A percentile compares a stretch with the other conserved stretches of the same genome.
These are phyloP conservation scores for Brienomyrus longianalis DNA, from an alignment of 2,113 vertebrate species.

Conservation along the genomic window DNA sequence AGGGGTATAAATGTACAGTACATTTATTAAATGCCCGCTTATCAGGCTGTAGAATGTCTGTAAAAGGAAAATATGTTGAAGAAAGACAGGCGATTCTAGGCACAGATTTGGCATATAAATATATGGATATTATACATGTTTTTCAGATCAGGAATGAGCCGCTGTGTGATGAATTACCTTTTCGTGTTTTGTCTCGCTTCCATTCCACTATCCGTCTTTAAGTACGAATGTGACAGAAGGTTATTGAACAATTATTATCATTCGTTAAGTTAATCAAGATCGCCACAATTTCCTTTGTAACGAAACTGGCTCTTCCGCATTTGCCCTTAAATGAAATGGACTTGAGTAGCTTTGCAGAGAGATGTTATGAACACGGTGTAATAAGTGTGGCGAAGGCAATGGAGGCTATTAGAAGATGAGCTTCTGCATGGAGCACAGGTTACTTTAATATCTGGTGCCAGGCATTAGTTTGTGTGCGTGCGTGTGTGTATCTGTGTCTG, in stretches of 20 bases:
- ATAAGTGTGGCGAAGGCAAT: neutral
- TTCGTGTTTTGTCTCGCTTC: neutral
- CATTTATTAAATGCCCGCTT: constrained; percentile 25
- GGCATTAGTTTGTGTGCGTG: neutral
- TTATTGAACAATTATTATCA: neutral
- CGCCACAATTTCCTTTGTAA: neutral
- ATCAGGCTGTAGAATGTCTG: neutral
- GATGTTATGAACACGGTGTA: neutral
- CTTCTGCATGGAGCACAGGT: neutral
- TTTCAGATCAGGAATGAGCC: neutral
- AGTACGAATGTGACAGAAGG: neutral
- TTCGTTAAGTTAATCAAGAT: neutral
- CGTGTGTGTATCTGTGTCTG: neutral
- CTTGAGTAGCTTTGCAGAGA: neutral
- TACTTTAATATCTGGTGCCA: neutral
- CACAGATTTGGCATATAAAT: neutral
- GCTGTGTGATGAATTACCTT: constrained; percentile 15
- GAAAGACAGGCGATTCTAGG: neutral
- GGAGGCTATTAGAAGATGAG: neutral
- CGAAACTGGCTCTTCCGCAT: neutral
- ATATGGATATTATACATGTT: neutral
- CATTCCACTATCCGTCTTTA: neutral
- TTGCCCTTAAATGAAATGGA: neutral
- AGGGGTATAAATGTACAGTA: neutral
- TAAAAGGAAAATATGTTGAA: neutral